phyloP scores from a whole-genome alignment of 2,888 invertebrate species.

The Polyploca ridens region DNA sequence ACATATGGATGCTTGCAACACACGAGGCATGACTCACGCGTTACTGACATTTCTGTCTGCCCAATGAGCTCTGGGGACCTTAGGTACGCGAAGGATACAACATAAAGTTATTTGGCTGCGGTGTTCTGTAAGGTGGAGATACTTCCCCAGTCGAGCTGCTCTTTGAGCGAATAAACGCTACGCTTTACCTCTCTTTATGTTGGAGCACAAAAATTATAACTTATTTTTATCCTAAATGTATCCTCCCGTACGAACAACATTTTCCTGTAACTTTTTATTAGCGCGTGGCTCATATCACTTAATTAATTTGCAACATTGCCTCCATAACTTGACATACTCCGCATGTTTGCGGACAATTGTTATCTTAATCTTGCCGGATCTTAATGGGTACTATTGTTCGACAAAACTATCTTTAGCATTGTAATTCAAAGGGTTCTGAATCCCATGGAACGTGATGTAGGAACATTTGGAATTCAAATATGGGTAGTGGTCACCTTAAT shows the following conservation, averaged over 20 bases:
- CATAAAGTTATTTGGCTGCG: too few relatives aligned
- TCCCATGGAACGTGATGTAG: conserved; percentile 38
- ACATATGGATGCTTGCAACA: too few relatives aligned
- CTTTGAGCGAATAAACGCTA: too few relatives aligned
- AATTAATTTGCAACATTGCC: not conserved
- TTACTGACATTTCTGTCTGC: too few relatives aligned
- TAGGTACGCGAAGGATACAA: too few relatives aligned
- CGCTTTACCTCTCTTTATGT: too few relatives aligned
- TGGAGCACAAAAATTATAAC: too few relatives aligned
- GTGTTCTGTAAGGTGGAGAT: too few relatives aligned
- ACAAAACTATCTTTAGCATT: conserved; percentile 1
- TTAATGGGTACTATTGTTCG: not conserved
- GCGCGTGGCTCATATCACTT: not conserved
- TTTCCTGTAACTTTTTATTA: not conserved
- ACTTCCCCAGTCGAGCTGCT: too few relatives aligned
- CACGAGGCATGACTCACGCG: too few relatives aligned
- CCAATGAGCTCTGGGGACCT: too few relatives aligned
- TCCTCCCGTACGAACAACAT: not conserved
- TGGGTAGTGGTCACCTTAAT: conserved; percentile 60
- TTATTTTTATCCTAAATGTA: too few relatives aligned
- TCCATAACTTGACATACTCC: not conserved
- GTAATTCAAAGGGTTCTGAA: conserved; percentile 22
- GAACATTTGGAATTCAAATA: conserved; percentile 57
- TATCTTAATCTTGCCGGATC: not conserved
- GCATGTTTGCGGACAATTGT: conserved; percentile 6